Evolutionary conservation across 2,888 invertebrate genomes (phyloP), one percentile per base, ranked within the genome.

Genomic region (Oxycera nigricornis): DNA sequence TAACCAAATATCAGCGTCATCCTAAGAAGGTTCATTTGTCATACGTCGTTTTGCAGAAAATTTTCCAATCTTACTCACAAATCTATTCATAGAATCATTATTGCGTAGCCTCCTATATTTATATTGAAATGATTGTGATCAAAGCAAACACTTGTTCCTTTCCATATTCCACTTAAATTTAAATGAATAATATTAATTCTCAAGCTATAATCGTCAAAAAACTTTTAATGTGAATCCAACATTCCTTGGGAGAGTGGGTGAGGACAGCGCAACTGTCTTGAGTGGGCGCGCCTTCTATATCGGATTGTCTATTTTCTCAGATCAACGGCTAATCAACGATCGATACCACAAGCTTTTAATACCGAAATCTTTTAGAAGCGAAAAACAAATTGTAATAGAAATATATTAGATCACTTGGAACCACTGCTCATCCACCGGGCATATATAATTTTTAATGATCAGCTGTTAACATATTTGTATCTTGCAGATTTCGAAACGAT

Each of bases 81-180:
- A n/a, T n/a, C n/a, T n/a, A n/a, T n/a, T n/a, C n/a, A n/a, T n/a
- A n/a, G n/a, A n/a, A n/a, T n/a, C n/a, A n/a, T 14, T 11, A 17
- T 46, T 3, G 46, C 46, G 46, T 46, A 7, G 14, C 46, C 14
- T 46, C 17, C 17, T 7, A 46, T 17, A 46, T 46, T 46, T 46
- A 46, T n/a, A 46, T 46, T 46, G 46, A 46, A 46, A 46, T 2
- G 17, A 14, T 46, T 2, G 46, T 46, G 46, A 46, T 17, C 17
- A 14, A 7, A 35, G 35, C 59, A 61, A 61, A 61, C 61, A 61
- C n/a, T 61, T 61, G 61, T 35, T 31, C 24, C 31, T 31, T 61
- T 61, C 61, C 31, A 61, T 61, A 31, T 61, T 17, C 35, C 17
- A 20, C 31, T 30, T 28, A 30, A 61, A 61, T 61, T 17, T 31